Evolutionary conservation across 2,888 invertebrate genomes (phyloP), one percentile per base, ranked within the genome.

Genomic region (Chrysina gloriosa): DNA sequence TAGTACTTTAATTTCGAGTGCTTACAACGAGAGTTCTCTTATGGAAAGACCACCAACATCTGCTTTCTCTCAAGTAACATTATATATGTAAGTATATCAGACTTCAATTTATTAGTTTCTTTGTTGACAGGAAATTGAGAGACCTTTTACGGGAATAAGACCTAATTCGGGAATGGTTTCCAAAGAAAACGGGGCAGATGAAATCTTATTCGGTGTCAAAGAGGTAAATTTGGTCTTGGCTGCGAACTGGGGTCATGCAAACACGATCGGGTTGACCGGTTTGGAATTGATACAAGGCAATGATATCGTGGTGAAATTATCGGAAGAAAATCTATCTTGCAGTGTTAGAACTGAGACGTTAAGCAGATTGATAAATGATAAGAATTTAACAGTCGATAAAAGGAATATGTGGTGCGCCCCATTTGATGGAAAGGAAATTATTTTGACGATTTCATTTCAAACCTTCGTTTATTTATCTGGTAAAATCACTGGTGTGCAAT

Each of bases 351-450:
- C 79, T 0, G 75, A 48, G n/a, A 27, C 42, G 9, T 34, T 36
- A 81, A 83, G 7, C 73, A 75, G 3, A 71, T 74, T 94, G 31
- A 86, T 92, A 75, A 89, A 91, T 78, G 90, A 89, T 1, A 81
- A 84, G n/a, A 92, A 92, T 80, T 84, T 93, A 45, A 90, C 92
- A 0, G 87, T 86, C 0, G 86, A 89, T 50, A 84, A 87, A 31
- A 86, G 87, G 54, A 88, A 92, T 76, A 90, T 90, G 90, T 90
- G 90, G 90, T 85, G 86, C 72, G 81, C 84, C 0, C 84, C 83
- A 34, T 81, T 77, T 70, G 65, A 72, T 63, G 79, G 77, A 1
- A 75, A 75, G 39, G 72, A 76, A 45, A 69, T 80, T n/a, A 54
- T 74, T 25, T 74, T 83, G 63, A 76, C 77, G 3, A 65, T 82